phyloP scores from a whole-genome alignment of 2,113 vertebrate genomes.

The Connochaetes taurinus region DNA sequence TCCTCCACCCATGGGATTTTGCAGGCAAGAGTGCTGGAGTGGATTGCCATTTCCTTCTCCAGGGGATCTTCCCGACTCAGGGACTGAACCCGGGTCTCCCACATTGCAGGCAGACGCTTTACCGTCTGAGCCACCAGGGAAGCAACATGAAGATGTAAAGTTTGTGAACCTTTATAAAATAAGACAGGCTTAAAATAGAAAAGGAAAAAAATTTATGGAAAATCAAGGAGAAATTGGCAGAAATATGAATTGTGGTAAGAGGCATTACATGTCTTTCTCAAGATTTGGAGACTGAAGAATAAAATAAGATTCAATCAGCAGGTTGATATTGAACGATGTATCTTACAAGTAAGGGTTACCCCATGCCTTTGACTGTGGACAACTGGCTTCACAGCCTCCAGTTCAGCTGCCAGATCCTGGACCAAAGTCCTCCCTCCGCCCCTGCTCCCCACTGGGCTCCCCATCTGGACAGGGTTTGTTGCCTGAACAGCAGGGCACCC shows the following conservation, averaged over 20 bases:
- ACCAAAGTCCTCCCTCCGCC: not conserved
- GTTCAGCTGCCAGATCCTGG: slow-evolving; percentile 11
- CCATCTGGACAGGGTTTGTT: not conserved
- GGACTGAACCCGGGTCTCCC: too few species aligned
- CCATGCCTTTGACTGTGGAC: slow-evolving; percentile 56
- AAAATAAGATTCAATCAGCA: not conserved
- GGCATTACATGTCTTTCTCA: not conserved
- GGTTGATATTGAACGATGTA: not conserved
- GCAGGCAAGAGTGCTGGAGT: too few species aligned
- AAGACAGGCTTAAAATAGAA: not conserved
- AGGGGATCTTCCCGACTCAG: too few species aligned
- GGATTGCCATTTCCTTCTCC: too few species aligned
- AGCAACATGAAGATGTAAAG: not conserved
- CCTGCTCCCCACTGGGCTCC: not conserved
- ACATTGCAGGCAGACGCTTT: too few species aligned
- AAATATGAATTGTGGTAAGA: not conserved
- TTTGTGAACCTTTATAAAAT: not conserved
- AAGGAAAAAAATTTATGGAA: not conserved
- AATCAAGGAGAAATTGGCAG: not conserved
- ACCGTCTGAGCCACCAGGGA: too few species aligned
- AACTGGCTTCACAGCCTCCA: not conserved
- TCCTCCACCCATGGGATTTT: too few species aligned
- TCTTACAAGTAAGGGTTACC: not conserved
- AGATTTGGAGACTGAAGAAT: not conserved
- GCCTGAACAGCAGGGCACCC: not conserved